Percentiles rank a stretch among this genome's conserved stretches.
phyloP scores from a whole-genome alignment of 2,113 vertebrate species.

The Pelmatolapia mariae region DNA sequence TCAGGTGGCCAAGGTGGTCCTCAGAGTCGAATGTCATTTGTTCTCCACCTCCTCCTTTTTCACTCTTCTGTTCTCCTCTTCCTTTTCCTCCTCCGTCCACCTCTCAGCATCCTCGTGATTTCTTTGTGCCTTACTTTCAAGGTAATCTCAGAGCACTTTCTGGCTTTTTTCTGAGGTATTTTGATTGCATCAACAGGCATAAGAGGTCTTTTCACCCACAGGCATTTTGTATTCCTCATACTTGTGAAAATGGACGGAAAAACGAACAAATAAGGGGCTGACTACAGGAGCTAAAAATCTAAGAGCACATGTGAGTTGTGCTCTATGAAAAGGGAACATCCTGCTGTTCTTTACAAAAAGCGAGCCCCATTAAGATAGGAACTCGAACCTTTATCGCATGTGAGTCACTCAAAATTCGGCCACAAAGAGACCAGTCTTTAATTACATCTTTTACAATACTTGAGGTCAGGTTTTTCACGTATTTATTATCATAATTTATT shows the following conservation, averaged over 20 bases:
- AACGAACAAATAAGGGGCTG: background rate
- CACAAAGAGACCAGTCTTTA: conserved; percentile 8
- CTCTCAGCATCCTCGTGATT: background rate
- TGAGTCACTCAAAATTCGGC: background rate
- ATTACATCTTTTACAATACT: background rate
- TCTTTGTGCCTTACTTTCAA: conserved; percentile 29
- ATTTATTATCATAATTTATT: conserved; percentile 43
- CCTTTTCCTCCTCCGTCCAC: background rate
- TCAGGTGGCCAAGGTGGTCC: conserved; percentile 67
- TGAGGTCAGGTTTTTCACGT: background rate
- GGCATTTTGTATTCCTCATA: background rate
- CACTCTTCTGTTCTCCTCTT: background rate
- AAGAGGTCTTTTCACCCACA: background rate
- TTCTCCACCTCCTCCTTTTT: background rate
- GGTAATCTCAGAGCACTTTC: conserved; percentile 26
- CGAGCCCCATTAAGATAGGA: background rate
- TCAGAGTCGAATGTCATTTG: conserved; percentile 55
- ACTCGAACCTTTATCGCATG: background rate
- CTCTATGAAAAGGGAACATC: background rate
- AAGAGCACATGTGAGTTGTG: background rate
- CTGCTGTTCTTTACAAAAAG: background rate
- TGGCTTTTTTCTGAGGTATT: background rate
- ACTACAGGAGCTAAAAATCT: background rate
- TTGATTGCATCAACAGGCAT: background rate
- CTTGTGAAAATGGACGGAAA: background rate